A percentile compares a stretch with the other conserved stretches of the same genome.
Conservation (phyloP, 2,888 invertebrate genomes). For the Scaptomyza parva region DNA sequence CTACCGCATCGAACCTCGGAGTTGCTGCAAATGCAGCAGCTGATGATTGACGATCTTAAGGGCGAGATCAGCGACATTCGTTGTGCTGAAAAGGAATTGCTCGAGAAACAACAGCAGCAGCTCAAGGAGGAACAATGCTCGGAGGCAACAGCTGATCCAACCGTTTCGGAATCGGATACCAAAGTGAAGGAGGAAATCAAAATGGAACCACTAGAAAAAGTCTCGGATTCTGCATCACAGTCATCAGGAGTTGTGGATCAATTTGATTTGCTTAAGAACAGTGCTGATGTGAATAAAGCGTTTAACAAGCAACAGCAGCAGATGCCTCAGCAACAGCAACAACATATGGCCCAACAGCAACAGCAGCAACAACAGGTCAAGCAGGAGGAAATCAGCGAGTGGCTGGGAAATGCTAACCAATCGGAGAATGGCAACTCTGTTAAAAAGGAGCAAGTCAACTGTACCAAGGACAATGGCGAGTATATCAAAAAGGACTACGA, state of each 20-base stretch:
- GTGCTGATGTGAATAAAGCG: conserved; percentile 66
- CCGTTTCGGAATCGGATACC: conserved; percentile 23
- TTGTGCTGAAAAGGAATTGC: conserved; percentile 82
- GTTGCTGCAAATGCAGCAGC: conserved; percentile 90
- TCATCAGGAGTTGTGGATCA: conserved; percentile 68
- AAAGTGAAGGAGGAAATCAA: conserved; percentile 82
- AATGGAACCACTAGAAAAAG: conserved; percentile 69
- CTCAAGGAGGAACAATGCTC: conserved; percentile 42
- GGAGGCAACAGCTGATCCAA: conserved; percentile 14
- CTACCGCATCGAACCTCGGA: conserved; percentile 90
- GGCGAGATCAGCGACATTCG: conserved; percentile 87
- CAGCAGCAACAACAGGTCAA: conserved; percentile 43
- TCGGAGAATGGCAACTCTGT: conserved; percentile 52
- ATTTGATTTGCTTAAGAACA: conserved; percentile 81
- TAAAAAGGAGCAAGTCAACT: conserved; percentile 41
- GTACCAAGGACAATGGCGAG: conserved; percentile 22
- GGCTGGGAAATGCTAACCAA: conserved; percentile 31
- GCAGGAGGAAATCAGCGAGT: conserved; percentile 56
- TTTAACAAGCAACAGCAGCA: conserved; percentile 60
- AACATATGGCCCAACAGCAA: conserved; percentile 20
- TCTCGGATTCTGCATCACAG: conserved; percentile 11
- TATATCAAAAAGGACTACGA: conserved; percentile 82
- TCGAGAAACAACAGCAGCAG: conserved; percentile 43
- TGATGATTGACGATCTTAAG: conserved; percentile 90
- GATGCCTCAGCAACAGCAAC: conserved; percentile 20